phyloP scores from a whole-genome alignment of 2,113 vertebrate species.

The Rhinichthys klamathensis region DNA sequence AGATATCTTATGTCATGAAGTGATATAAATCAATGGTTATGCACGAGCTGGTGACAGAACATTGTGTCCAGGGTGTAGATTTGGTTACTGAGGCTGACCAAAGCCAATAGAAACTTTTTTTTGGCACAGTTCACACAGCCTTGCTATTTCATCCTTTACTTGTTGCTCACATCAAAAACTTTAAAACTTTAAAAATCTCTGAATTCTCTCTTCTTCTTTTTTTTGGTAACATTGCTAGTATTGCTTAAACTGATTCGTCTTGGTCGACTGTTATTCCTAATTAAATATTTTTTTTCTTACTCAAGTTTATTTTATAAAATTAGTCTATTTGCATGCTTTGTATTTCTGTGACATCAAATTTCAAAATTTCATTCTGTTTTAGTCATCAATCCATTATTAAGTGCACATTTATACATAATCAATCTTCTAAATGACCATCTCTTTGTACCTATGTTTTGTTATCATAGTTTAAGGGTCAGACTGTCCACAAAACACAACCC shows the following conservation, averaged over 20 bases:
- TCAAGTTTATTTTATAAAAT: neutral
- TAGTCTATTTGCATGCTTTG: neutral
- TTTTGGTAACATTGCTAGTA: neutral
- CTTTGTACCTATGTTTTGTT: neutral
- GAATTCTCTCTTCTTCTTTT: neutral
- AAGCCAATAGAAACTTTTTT: neutral
- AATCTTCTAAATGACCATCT: neutral
- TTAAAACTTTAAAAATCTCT: neutral
- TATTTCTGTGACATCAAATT: neutral
- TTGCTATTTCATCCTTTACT: neutral
- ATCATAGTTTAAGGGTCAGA: conserved; percentile 9
- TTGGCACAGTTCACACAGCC: neutral
- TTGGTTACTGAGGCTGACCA: conserved; percentile 16
- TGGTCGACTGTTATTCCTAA: neutral
- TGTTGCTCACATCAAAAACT: neutral
- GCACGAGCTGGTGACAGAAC: conserved; percentile 59
- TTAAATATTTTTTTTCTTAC: neutral
- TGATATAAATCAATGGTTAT: conserved; percentile 16
- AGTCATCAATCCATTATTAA: neutral
- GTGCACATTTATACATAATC: neutral
- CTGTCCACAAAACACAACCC: neutral
- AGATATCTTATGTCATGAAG: conserved; percentile 42
- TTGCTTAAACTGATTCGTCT: neutral
- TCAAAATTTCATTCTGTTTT: neutral
- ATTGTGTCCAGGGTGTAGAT: conserved; percentile 36